phyloP scores from a whole-genome alignment of 2,888 invertebrate species.

The Clostera curtula region DNA sequence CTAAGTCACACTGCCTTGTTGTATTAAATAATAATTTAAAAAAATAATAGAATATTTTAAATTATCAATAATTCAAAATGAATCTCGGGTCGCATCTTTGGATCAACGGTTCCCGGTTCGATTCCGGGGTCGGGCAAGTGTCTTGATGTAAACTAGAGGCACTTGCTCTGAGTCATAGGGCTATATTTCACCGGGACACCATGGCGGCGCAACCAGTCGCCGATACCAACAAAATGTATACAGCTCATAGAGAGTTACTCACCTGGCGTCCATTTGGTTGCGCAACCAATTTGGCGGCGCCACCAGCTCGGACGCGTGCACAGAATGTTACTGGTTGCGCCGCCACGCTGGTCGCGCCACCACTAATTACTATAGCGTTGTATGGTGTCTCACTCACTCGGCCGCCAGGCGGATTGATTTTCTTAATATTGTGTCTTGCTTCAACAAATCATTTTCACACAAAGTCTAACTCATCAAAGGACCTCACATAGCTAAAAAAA shows the following conservation, averaged over 20 bases:
- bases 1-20: too few species aligned
- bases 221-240: conserved; percentile 11
- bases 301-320: conserved; percentile 8
- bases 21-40: too few species aligned
- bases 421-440: conserved; percentile 17
- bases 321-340: conserved; percentile 10
- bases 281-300: conserved; percentile 14
- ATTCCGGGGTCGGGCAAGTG: too few species aligned
- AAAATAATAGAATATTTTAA: too few species aligned
- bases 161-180: too few species aligned
- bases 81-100: too few species aligned
- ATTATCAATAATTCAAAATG: too few species aligned
- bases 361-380: too few species aligned
- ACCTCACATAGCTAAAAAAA: conserved; percentile 12
- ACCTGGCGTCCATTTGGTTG: conserved; percentile 9
- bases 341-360: too few species aligned
- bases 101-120: too few species aligned
- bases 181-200: conserved; percentile 8
- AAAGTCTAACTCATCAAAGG: conserved; percentile 16
- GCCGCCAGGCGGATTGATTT: conserved; percentile 12
- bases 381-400: too few species aligned
- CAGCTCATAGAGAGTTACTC: conserved; percentile 10
- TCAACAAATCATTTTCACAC: conserved; percentile 14
- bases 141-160: too few species aligned
- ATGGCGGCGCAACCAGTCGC: conserved; percentile 9